Evolutionary conservation across 2,797 vertebrate species (phyloP).

Genomic region (Pempheris klunzingeri): DNA sequence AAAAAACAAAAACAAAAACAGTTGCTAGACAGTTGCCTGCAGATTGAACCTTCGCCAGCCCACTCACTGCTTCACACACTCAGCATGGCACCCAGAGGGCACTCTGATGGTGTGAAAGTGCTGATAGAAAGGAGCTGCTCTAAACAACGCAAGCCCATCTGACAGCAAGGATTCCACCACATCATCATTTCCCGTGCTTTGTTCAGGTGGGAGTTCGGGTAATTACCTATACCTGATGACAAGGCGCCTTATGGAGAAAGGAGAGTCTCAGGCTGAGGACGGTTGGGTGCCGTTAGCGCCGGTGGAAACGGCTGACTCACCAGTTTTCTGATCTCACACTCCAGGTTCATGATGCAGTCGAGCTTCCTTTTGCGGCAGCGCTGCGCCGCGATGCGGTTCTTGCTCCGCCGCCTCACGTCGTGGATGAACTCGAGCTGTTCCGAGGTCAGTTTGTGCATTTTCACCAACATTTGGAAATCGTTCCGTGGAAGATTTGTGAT

Average conservation of each 20-base stretch:
- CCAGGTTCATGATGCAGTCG: conserved; percentile 98
- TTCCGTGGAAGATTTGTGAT: conserved; percentile 99
- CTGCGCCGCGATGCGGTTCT: conserved; percentile 97
- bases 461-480: conserved; percentile 99
- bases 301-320: conserved; percentile 80
- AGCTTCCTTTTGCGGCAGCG: conserved; percentile 99
- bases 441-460: conserved; percentile 99
- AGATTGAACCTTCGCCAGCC: conserved; percentile 3
- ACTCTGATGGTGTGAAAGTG: neutral
- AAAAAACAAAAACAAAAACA: neutral
- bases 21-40: neutral
- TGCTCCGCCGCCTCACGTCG: conserved; percentile 94
- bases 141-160: neutral
- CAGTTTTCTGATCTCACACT: conserved; percentile 98
- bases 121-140: neutral
- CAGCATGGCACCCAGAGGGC: neutral
- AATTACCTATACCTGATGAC: neutral
- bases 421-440: conserved; percentile 99
- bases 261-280: neutral
- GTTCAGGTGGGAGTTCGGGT: neutral
- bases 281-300: neutral
- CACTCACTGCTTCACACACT: neutral
- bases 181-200: neutral
- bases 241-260: neutral
- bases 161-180: neutral